Base-by-base conservation (phyloP, 1,140 invertebrate genomes). In the Hormaphis cornu region DNA sequence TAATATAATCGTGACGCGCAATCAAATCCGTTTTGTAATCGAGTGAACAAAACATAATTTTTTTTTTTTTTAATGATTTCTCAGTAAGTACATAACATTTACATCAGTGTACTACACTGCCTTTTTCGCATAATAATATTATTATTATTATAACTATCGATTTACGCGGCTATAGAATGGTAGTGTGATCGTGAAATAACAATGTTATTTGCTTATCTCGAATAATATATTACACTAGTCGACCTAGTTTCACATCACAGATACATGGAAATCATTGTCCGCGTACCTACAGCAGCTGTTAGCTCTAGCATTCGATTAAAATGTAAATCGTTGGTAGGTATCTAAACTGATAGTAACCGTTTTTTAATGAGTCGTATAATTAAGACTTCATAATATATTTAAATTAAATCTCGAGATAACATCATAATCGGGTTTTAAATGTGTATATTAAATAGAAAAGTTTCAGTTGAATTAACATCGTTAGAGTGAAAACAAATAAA, bases 351-450 rank as follows among this genome's bases (percentile, higher is more conserved):
- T 54, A 33, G 35, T 33, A 26, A 54, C 3, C 24, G 18, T 33
- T 20, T 20, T 54, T 20, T 30, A 53, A 54, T 30, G 20, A 54
- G 52, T 54, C 30, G 52, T 54, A 54, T 54, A 54, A 54, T 54
- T 54, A 54, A 54, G 52, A 54, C 28, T 54, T 54, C 35, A 54
- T 22, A 30, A 7, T 26, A 18, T 35, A 9, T 53, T 30, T 22
- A 54, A 35, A 54, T 54, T 18, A 54, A 20, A 54, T 54, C 52
- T 22, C 20, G 7, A 35, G 52, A 54, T 54, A 54, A 54, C 18
- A n/a, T n/a, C n/a, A 35, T 35, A 35, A 54, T 54, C 52, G n/a
- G 10, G 28, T 33, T 35, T 54, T 33, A 33, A 54, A 54, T 35
- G 52, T n/a, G n/a, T 54, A 33, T 54, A 9, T 4, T 33, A 33